Conservation (phyloP, 2,888 invertebrate species). For the Mellilla xanthometata region DNA sequence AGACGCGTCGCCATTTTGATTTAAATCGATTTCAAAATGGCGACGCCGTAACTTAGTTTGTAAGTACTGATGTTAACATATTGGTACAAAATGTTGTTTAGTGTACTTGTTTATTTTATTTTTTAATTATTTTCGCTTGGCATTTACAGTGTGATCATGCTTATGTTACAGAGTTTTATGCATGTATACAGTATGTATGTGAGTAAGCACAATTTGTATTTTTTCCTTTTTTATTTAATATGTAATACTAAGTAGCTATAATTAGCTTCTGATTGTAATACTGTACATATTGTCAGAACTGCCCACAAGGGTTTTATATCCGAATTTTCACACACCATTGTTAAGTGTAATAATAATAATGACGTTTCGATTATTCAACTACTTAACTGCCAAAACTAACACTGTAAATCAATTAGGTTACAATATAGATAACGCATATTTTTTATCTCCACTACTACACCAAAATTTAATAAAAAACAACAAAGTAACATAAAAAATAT, state of each 20-base stretch:
- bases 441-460: constrained; percentile 71
- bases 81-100: constrained; percentile 67
- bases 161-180: constrained; percentile 76
- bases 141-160: constrained; percentile 79
- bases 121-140: constrained; percentile 63
- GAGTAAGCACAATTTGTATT: constrained; percentile 79
- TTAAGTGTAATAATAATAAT: constrained; percentile 35
- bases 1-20: constrained; percentile 70
- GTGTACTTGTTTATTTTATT: constrained; percentile 55
- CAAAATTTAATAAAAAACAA: too few relatives aligned
- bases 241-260: constrained; percentile 23
- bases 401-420: constrained; percentile 29
- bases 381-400: constrained; percentile 30
- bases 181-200: constrained; percentile 77
- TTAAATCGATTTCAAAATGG: constrained; percentile 58
- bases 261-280: constrained; percentile 52
- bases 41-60: constrained; percentile 60
- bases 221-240: constrained; percentile 41
- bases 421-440: constrained; percentile 41
- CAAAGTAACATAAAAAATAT: constrained; percentile 42
- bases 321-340: constrained; percentile 51
- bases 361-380: constrained; percentile 31
- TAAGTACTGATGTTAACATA: constrained; percentile 71
- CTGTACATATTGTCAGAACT: constrained; percentile 52
- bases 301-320: constrained; percentile 51